A percentile compares a stretch with the other conserved stretches of the same genome.
Conservation (phyloP, 2,113 vertebrate genomes). For the Ancistrus triradiatus region DNA sequence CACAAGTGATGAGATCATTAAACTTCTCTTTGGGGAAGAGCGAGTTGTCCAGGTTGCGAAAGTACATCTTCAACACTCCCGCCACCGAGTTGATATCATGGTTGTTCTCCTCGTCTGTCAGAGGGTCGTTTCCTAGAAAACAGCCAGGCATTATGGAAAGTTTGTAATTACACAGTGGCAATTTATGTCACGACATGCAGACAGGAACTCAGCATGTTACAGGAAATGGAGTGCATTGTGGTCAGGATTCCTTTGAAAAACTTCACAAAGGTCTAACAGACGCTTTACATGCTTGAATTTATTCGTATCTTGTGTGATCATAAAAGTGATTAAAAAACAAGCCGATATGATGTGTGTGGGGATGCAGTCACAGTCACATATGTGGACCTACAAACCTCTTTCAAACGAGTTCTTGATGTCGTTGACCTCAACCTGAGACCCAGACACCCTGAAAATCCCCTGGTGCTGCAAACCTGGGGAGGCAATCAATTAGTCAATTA, state of each 20-base stretch:
- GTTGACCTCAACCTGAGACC: slow-evolving; percentile 97
- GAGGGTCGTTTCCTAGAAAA: slow-evolving; percentile 88
- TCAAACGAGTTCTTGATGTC: slow-evolving; percentile 99
- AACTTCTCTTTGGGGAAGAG: slow-evolving; percentile 97
- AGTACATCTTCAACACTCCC: slow-evolving; percentile 95
- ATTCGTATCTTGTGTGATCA: not conserved
- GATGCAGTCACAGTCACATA: no score
- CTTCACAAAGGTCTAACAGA: not conserved
- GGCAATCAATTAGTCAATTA: not conserved
- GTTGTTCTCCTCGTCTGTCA: slow-evolving; percentile 95
- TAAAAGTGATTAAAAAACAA: not conserved
- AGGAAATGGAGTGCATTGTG: not conserved
- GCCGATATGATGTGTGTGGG: not conserved
- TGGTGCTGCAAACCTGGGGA: slow-evolving; percentile 92
- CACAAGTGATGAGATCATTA: slow-evolving; percentile 94
- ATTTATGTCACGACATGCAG: not conserved
- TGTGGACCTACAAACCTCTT: slow-evolving; percentile 76
- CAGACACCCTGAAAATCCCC: slow-evolving; percentile 95
- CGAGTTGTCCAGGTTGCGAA: slow-evolving; percentile 94
- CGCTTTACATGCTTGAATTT: not conserved
- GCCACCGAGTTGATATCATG: slow-evolving; percentile 98
- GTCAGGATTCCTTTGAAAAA: not conserved
- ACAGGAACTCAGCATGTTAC: not conserved
- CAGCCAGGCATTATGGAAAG: slow-evolving; percentile 26
- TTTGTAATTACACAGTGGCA: not conserved